phyloP scores from a whole-genome alignment of 2,797 vertebrate species.

The Arrhamphus sclerolepis region DNA sequence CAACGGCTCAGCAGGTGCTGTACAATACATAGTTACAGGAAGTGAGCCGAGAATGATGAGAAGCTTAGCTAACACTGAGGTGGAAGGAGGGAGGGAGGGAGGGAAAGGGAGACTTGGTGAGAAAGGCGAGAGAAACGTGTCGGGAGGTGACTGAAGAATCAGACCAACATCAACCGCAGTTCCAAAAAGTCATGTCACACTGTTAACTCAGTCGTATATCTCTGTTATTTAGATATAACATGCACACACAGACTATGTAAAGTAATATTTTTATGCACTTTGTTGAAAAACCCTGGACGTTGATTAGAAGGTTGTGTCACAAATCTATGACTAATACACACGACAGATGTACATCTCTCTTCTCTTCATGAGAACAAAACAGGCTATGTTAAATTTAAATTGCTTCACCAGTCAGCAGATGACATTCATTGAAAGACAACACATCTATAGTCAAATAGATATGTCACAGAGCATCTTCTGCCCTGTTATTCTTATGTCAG shows the following conservation, averaged over 20 bases:
- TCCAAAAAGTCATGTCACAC: slow-evolving; percentile 48
- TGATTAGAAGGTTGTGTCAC: not conserved
- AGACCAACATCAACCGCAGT: slow-evolving; percentile 62
- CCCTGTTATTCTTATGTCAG: slow-evolving; percentile 67
- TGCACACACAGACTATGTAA: slow-evolving; percentile 7
- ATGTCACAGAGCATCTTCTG: slow-evolving; percentile 26
- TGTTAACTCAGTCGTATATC: slow-evolving; percentile 1
- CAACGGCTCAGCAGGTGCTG: slow-evolving; percentile 75
- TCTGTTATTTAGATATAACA: not conserved
- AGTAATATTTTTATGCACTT: slow-evolving; percentile 7
- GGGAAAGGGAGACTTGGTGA: slow-evolving; percentile 20
- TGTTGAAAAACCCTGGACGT: slow-evolving; percentile 7
- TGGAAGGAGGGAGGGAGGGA: slow-evolving; percentile 26
- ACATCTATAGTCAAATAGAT: slow-evolving; percentile 29
- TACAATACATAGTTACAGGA: slow-evolving; percentile 73
- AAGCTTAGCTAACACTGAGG: slow-evolving; percentile 69
- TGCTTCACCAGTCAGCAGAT: slow-evolving; percentile 70
- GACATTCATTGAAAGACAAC: slow-evolving; percentile 62
- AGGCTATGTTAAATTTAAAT: slow-evolving; percentile 67
- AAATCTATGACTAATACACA: slow-evolving; percentile 7
- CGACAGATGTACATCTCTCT: not conserved
- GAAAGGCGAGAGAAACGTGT: slow-evolving; percentile 23
- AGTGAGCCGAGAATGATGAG: slow-evolving; percentile 53
- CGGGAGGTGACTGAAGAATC: slow-evolving; percentile 59
- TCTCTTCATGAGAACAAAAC: slow-evolving; percentile 41